Percentiles rank a stretch among this genome's conserved stretches.
These are phyloP conservation scores for Aphaenogaster rudis DNA, from an alignment of 1,140 invertebrate genomes.

Conservation along the genomic window DNA sequence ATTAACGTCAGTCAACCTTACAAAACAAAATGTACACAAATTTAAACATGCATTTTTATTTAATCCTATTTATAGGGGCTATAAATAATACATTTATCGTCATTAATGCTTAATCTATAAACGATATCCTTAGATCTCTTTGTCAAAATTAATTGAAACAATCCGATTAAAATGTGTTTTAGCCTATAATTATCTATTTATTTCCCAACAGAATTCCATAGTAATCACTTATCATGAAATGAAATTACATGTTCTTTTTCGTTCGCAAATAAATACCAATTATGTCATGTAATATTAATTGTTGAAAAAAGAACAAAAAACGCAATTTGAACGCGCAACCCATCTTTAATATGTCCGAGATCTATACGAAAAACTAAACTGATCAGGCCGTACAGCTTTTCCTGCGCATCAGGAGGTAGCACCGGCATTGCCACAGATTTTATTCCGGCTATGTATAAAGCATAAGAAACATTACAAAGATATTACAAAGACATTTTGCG, in stretches of 20 bases:
- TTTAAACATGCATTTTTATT: neutral
- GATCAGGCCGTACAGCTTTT: neutral
- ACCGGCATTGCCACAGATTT: neutral
- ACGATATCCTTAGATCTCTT: neutral
- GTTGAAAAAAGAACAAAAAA: neutral
- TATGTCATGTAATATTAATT: neutral
- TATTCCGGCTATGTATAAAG: neutral
- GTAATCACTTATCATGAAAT: neutral
- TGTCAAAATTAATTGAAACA: slow-evolving; percentile 1
- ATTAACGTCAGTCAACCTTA: neutral
- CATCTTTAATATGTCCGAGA: neutral
- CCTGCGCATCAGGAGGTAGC: neutral
- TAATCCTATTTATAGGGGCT: neutral
- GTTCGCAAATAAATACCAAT: neutral
- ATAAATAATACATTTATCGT: slow-evolving; percentile 17
- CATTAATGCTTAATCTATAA: neutral
- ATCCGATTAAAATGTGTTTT: neutral
- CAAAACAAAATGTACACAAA: neutral
- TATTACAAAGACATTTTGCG: slow-evolving; percentile 96
- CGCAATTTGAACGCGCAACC: neutral
- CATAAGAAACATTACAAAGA: neutral
- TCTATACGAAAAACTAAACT: neutral
- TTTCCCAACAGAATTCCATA: neutral
- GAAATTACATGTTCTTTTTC: neutral
- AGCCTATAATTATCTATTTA: neutral